Evolutionary conservation across 2,113 vertebrate species (phyloP), one percentile per base, ranked within the genome.

Genomic region (Paralichthys olivaceus): DNA sequence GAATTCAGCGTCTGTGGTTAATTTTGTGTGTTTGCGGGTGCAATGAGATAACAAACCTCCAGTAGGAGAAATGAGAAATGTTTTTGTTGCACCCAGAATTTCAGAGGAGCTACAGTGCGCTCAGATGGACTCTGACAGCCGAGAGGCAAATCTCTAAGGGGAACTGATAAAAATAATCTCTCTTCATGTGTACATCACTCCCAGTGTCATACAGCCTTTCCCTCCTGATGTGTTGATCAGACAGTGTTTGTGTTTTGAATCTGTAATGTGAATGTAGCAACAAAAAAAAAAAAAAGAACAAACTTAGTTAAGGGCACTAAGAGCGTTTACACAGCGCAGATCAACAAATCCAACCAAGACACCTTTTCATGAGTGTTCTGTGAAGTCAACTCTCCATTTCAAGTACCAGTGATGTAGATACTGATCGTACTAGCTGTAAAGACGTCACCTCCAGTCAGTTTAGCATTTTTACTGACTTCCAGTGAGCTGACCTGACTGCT

Each of bases 21-120:
- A 86, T 90, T 87, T 83, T 72, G 86, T 74, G 82, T 85, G 78
- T 86, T 83, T 84, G 74, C 75, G 79, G 67, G 83, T 70, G 83
- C 87, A 81, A 66, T 84, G 67, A 75, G 74, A 87, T 69, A 60
- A 76, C 58, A 43, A 79, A 75, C 17, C 73, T 82, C 75, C 69
- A 69, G 60, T 58, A 49, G 77, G 74, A 77, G 67, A 58, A 65
- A 22, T 9, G 49, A 53, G 49, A 12, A 12, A 9, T 49, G 45
- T 15, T 81, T 90, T 76, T 78, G 85, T 87, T 83, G 77, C 88
- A 87, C 90, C 88, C 86, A 77, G 68, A 76, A 67, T 84, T 49
- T 79, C 70, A 79, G 81, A 86, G 72, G 89, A 73, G 53, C 87
- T 84, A 29, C 32, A 67, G 81, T 90, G 72, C 83, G 28, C 66